These are phyloP conservation scores for Limnodromus scolopaceus DNA, from an alignment of 2,797 vertebrate genomes.

Conservation along the genomic window DNA sequence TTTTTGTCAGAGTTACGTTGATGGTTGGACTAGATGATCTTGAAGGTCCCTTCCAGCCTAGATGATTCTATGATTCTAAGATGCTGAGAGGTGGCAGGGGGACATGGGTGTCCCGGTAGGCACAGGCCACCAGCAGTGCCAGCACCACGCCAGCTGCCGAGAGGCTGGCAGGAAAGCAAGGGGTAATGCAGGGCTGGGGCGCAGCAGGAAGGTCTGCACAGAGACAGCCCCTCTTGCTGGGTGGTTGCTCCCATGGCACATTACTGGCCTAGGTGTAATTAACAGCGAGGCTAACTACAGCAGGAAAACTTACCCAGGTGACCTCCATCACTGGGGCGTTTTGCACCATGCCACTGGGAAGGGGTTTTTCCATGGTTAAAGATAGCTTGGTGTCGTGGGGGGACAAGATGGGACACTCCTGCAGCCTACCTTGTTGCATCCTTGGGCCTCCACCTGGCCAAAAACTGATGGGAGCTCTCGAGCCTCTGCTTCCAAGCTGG, in stretches of 20 bases:
- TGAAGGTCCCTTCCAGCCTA: no score
- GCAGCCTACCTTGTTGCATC: fast-evolving
- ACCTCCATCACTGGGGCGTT: not conserved
- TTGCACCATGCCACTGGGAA: not conserved
- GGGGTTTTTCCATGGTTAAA: not conserved
- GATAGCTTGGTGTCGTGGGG: fast-evolving
- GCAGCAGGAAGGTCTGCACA: not conserved
- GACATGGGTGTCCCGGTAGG: not conserved
- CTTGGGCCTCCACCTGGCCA: not conserved
- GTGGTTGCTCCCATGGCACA: not conserved
- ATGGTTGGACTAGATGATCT: no score
- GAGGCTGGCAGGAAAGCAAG: not conserved
- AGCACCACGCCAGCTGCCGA: not conserved
- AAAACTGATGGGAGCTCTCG: not conserved
- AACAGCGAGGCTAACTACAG: not conserved
- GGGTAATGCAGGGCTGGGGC: not conserved
- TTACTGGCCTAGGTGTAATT: not conserved
- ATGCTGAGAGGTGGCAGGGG: not conserved
- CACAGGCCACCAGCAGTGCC: not conserved
- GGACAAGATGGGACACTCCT: not conserved
- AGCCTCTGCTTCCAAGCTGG: not conserved
- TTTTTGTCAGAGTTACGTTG: no score
- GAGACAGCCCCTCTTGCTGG: fast-evolving
- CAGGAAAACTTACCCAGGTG: not conserved
- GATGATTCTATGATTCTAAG: not conserved